Evolutionary conservation across 2,888 invertebrate species (phyloP), one percentile per base, ranked within the genome.

Genomic region (Drosophila leonis): DNA sequence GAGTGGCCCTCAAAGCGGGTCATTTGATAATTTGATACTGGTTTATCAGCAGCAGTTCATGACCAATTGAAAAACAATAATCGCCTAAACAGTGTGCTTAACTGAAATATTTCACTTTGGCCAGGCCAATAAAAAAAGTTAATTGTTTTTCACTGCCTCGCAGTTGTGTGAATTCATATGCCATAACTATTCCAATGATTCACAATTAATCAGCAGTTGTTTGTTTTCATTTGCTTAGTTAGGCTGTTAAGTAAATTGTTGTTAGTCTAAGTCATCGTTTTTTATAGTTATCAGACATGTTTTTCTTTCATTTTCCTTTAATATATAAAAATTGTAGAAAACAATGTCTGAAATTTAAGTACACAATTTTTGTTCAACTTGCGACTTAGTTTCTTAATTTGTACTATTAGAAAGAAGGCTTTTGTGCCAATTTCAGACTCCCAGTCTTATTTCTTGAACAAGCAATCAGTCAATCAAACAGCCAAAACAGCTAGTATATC

Each of bases 41-140:
- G 67, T 12, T 65, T 67, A 67, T 63, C 61, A 54, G 41, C 52
- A 37, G 1, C 24, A 24, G 56, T 51, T 57, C 52, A 24, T 44
- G 48, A 61, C 52, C 44, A 65, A 71, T 78, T 65, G 39, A 39
- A 65, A 63, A 68, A 52, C 62, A 75, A 64, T 59, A 73, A 62
- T 66, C 57, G 42, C 46, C 59, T 35, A 60, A 72, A 63, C 44
- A 62, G 65, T 75, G 60, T 55, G 48, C 55, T 48, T 35, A 52
- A 52, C 8, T 24, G 13, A 12, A 20, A 44, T 27, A 10, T 51
- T 61, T 44, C 64, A 83, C 83, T 82, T 84, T 82, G 84, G 63
- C 59, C 71, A 15, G 48, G 29, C 41, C 20, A 54, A 62, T 56
- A 39, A 42, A 60, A 54, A 56, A 48, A 52, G 5, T 13, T 27